Evolutionary conservation across 1,140 invertebrate species (phyloP).

Genomic region (Bombus superbus): DNA sequence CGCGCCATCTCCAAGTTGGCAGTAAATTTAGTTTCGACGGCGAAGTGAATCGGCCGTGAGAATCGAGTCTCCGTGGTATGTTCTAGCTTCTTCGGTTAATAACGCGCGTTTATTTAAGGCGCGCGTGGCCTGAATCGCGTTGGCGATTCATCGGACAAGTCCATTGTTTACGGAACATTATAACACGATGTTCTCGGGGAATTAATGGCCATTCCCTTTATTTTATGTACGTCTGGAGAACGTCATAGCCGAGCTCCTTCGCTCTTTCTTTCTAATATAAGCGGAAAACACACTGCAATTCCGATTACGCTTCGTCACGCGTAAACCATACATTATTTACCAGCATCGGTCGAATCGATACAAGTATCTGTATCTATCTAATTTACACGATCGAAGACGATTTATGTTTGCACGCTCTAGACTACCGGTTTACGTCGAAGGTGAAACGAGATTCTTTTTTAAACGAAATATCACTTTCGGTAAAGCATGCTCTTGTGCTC

Average conservation of each 20-base stretch:
- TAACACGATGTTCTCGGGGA: constrained; percentile 74
- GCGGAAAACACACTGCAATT: background rate
- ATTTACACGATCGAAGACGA: too few relatives aligned
- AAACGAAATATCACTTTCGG: too few relatives aligned
- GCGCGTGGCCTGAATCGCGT: constrained; percentile 42
- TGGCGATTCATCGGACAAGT: constrained; percentile 68
- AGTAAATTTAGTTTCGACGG: constrained; percentile 39
- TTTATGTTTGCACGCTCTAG: too few relatives aligned
- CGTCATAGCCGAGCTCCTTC: constrained; percentile 12
- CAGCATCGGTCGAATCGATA: too few relatives aligned
- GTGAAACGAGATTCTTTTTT: too few relatives aligned
- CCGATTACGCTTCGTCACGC: too few relatives aligned
- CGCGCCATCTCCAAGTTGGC: constrained; percentile 13
- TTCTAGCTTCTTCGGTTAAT: constrained; percentile 77
- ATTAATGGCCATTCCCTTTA: constrained; percentile 73
- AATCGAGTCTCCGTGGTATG: constrained; percentile 56
- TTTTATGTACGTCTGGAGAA: constrained; percentile 42
- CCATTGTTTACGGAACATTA: constrained; percentile 76
- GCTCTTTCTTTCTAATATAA: background rate
- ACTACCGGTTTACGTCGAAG: too few relatives aligned
- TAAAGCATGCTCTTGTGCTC: too few relatives aligned
- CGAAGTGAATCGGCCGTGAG: constrained; percentile 47
- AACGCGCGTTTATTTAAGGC: constrained; percentile 74
- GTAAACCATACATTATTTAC: too few relatives aligned
- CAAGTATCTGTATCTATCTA: too few relatives aligned